A percentile compares a stretch with the other conserved stretches of the same genome.
Conservation (phyloP, 2,113 vertebrate genomes). For the Thermophis baileyi region DNA sequence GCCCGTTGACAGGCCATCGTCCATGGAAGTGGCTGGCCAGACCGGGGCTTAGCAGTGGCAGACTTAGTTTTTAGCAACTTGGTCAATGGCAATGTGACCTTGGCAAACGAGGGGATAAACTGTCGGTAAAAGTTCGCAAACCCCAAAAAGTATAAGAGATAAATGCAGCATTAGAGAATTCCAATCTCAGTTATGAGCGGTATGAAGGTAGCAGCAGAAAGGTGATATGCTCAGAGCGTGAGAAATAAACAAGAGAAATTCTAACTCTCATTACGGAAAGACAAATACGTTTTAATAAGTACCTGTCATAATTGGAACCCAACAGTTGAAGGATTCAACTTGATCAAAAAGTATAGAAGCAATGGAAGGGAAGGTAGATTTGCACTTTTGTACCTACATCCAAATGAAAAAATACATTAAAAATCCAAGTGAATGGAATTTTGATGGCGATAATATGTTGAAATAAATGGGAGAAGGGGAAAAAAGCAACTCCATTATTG, state of each 20-base stretch:
- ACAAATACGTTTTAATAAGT: not conserved
- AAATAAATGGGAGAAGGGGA: not conserved
- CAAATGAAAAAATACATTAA: not conserved
- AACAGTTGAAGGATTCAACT: not conserved
- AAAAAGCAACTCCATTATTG: not conserved
- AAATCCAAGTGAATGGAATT: not conserved
- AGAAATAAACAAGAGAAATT: constrained; percentile 27
- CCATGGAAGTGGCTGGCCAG: too few species aligned
- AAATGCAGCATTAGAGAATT: not conserved
- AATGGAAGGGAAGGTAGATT: not conserved
- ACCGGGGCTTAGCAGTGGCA: too few species aligned
- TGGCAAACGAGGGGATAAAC: too few species aligned
- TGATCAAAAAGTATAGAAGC: not conserved
- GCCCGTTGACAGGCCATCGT: too few species aligned
- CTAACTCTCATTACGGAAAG: not conserved
- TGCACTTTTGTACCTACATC: not conserved
- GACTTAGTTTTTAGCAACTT: too few species aligned
- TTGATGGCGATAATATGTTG: not conserved
- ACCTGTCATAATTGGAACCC: not conserved
- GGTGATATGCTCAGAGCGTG: not conserved
- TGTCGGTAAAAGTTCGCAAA: too few species aligned
- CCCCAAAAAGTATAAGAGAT: not conserved
- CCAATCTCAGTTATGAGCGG: not conserved
- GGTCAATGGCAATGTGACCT: too few species aligned
- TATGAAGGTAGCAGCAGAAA: not conserved